phyloP scores from a whole-genome alignment of 2,113 vertebrate species.

The Sterrhoptilus dennistouni region DNA sequence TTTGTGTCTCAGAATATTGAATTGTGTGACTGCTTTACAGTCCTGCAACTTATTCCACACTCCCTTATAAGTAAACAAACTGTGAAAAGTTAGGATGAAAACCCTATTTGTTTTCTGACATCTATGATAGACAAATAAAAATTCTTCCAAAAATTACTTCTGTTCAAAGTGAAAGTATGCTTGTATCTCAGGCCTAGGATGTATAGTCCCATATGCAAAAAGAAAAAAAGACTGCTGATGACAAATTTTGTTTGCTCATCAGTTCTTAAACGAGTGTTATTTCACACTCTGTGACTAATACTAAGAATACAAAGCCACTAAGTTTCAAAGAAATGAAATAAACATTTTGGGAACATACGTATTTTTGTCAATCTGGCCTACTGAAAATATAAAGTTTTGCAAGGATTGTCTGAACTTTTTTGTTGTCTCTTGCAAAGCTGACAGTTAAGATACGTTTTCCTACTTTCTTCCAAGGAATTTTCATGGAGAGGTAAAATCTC shows the following conservation, averaged over 20 bases:
- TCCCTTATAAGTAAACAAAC: not conserved
- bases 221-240: not conserved
- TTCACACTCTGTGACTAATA: not conserved
- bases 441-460: not conserved
- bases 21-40: not conserved
- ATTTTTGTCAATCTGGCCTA: not conserved
- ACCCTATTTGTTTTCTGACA: not conserved
- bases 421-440: not conserved
- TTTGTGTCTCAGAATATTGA: not conserved
- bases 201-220: not conserved
- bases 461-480: not conserved
- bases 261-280: conserved; percentile 5
- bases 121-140: not conserved
- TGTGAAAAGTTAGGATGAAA: not conserved
- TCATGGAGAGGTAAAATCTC: not conserved
- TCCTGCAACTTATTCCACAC: not conserved
- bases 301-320: not conserved
- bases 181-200: not conserved
- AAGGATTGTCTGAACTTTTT: not conserved
- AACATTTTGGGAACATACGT: not conserved
- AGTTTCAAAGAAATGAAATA: conserved; percentile 5
- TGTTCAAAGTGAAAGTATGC: conserved; percentile 5
- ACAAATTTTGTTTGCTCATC: not conserved
- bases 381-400: not conserved
- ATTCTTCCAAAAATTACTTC: not conserved